A percentile compares a stretch with the other conserved stretches of the same genome.
Evolutionary conservation across 2,888 invertebrate genomes (phyloP).

Genomic region (Malthinus flaveolus): DNA sequence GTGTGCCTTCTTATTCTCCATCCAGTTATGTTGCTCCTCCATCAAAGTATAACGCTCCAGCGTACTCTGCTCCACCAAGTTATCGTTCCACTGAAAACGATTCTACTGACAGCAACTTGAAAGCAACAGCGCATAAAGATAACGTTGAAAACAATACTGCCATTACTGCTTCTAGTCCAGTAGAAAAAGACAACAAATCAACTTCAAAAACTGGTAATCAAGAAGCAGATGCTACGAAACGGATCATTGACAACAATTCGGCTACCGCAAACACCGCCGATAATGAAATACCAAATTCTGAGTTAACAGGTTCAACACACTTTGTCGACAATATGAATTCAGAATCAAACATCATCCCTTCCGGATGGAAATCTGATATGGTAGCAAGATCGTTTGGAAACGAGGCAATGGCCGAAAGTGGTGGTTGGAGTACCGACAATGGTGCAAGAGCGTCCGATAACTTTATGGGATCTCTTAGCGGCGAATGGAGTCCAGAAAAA

Average conservation of each 20-base stretch:
- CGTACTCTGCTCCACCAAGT: conserved; percentile 20
- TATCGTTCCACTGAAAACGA: conserved; percentile 39
- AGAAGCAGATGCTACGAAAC: neutral
- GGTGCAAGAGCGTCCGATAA: neutral
- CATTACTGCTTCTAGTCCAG: conserved; percentile 7
- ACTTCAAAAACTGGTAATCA: neutral
- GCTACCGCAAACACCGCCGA: neutral
- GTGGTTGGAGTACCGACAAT: neutral
- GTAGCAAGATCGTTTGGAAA: conserved; percentile 3
- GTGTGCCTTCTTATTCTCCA: neutral
- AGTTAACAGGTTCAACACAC: neutral
- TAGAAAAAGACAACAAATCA: conserved; percentile 36
- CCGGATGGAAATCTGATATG: conserved; percentile 22
- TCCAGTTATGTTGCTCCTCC: neutral
- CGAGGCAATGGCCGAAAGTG: neutral
- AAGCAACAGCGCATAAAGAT: neutral
- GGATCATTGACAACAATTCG: neutral
- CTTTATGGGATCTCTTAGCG: neutral
- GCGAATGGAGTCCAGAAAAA: conserved; percentile 10
- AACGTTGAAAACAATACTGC: neutral
- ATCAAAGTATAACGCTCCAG: conserved; percentile 34
- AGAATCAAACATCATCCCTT: neutral
- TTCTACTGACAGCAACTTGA: conserved; percentile 4
- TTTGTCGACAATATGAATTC: neutral
- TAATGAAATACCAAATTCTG: neutral